Evolutionary conservation across 92 coral and sea anemone species (phyloP).

Genomic region (Epizoanthus stellaris): DNA sequence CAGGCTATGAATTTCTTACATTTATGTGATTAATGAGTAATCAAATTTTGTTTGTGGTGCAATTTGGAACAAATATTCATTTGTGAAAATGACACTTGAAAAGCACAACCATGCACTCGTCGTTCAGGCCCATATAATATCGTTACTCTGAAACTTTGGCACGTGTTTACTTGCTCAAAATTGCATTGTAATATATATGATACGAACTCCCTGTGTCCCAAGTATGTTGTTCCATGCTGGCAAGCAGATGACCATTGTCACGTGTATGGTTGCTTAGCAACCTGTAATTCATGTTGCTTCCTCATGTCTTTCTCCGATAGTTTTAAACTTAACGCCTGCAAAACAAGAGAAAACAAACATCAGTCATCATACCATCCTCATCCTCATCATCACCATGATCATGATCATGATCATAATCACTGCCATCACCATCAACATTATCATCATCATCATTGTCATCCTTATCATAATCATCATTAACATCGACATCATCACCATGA

Average conservation of each 20-base stretch:
- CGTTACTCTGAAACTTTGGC: background rate
- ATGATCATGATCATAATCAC: too few relatives aligned
- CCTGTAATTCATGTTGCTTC: slow-evolving; percentile 77
- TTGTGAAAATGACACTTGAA: background rate
- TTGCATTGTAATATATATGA: background rate
- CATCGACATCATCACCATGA: too few relatives aligned
- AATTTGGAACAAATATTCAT: background rate
- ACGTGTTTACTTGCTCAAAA: background rate
- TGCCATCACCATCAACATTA: too few relatives aligned
- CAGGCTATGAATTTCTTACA: background rate
- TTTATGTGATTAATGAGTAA: background rate
- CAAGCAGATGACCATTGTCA: background rate
- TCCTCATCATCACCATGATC: too few relatives aligned
- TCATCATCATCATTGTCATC: too few relatives aligned
- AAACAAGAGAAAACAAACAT: background rate
- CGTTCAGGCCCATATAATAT: background rate
- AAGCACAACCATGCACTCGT: background rate
- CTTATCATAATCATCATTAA: too few relatives aligned
- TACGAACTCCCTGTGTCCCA: background rate
- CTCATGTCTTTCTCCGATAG: slow-evolving; percentile 72
- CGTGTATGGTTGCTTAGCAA: slow-evolving; percentile 51
- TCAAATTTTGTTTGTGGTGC: background rate
- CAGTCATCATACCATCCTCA: background rate
- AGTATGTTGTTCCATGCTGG: background rate
- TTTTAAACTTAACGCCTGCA: slow-evolving; percentile 73